Evolutionary conservation across 2,888 invertebrate species (phyloP).

Genomic region (Pseudanteris insignis): DNA sequence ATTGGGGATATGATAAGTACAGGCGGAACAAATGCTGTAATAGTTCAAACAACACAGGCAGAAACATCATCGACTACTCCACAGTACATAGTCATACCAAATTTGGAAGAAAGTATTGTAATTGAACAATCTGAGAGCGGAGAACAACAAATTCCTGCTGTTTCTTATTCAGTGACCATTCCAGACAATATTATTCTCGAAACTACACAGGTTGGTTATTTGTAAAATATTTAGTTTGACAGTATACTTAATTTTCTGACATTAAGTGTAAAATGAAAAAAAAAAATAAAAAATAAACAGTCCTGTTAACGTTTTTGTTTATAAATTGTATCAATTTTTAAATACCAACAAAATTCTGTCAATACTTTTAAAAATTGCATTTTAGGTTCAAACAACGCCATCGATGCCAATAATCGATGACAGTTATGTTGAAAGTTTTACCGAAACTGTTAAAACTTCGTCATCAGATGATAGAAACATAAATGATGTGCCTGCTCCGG

Average conservation of each 20-base stretch:
- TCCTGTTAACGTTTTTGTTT: too few relatives aligned
- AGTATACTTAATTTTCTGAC: too few relatives aligned
- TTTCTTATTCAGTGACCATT: conserved; percentile 59
- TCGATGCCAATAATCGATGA: conserved; percentile 65
- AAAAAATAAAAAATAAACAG: too few relatives aligned
- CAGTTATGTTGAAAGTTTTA: conserved; percentile 53
- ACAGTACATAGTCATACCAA: conserved; percentile 56
- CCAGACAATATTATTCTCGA: conserved; percentile 54
- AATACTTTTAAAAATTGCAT: not conserved
- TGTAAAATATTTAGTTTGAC: not conserved
- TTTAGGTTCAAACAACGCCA: conserved; percentile 56
- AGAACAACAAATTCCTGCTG: conserved; percentile 47
- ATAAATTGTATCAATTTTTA: not conserved
- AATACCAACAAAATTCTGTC: not conserved
- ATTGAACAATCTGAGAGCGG: conserved; percentile 45
- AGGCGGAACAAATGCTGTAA: conserved; percentile 10
- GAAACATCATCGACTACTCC: conserved; percentile 52
- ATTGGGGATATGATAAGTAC: conserved; percentile 57
- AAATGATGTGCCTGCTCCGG: conserved; percentile 52
- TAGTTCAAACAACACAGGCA: conserved; percentile 38
- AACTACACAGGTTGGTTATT: conserved; percentile 36
- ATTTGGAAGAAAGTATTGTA: conserved; percentile 50
- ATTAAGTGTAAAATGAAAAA: too few relatives aligned
- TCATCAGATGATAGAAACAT: conserved; percentile 47
- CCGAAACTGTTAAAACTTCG: conserved; percentile 43